Evolutionary conservation across 1,140 invertebrate species (phyloP).

Genomic region (Nebria ingens): DNA sequence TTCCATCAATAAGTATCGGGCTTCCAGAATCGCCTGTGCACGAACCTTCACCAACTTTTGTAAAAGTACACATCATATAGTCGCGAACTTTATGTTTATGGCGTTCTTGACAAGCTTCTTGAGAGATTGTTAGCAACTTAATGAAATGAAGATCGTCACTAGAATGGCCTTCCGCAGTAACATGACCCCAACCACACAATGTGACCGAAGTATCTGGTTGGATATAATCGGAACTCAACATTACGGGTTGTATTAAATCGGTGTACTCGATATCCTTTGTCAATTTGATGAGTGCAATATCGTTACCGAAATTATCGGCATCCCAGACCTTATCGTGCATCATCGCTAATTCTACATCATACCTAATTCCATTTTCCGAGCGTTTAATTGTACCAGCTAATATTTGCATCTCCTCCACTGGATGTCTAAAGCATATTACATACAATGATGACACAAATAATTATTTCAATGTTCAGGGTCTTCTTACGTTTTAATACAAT

Average conservation of each 20-base stretch:
- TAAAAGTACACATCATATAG: not conserved
- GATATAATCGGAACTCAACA: not conserved
- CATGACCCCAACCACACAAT: not conserved
- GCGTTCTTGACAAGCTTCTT: not conserved
- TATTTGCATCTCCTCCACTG: not conserved
- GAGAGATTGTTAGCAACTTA: not conserved
- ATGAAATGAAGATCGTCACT: not conserved
- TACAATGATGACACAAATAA: not conserved
- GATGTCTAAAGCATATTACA: not conserved
- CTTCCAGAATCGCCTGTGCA: not conserved
- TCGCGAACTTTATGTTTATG: not conserved
- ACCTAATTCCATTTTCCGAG: not conserved
- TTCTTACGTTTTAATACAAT: conserved; percentile 3
- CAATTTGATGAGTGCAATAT: not conserved
- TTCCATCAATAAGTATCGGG: not conserved
- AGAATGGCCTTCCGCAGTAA: not conserved
- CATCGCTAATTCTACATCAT: not conserved
- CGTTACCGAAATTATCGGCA: not conserved
- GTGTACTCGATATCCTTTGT: not conserved
- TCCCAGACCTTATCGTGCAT: conserved; percentile 1
- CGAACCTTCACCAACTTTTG: not conserved
- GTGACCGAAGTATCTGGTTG: not conserved
- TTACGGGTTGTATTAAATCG: not conserved
- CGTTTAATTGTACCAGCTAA: not conserved
- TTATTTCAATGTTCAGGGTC: not conserved